These are phyloP conservation scores for Sebastolobus altivelis DNA, from an alignment of 2,797 vertebrate species.

Conservation along the genomic window DNA sequence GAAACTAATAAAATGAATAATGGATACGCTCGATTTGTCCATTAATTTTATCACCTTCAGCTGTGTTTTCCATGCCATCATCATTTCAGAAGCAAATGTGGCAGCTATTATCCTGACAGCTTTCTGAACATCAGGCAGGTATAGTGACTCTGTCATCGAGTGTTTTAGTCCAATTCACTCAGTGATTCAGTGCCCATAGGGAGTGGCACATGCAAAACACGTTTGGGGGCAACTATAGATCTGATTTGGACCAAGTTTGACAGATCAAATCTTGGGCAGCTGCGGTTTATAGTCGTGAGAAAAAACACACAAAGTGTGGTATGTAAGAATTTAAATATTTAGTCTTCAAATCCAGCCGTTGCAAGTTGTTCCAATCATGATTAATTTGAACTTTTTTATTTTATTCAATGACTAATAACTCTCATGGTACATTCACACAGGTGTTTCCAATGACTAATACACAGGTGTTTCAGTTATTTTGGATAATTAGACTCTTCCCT, in stretches of 20 bases:
- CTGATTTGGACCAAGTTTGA: background rate
- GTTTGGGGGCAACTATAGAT: background rate
- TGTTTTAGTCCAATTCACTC: background rate
- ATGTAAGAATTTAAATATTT: background rate
- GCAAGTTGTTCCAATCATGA: background rate
- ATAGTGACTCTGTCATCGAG: background rate
- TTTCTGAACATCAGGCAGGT: background rate
- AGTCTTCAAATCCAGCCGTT: background rate
- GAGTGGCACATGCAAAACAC: background rate
- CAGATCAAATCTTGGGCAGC: background rate
- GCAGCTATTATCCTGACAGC: background rate
- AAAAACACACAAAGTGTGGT: background rate
- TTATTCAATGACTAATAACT: background rate
- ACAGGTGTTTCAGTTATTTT: background rate
- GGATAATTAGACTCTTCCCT: background rate
- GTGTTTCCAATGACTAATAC: background rate
- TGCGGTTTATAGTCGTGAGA: background rate
- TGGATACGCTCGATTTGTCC: constrained; percentile 8
- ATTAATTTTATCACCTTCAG: constrained; percentile 3
- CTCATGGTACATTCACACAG: background rate
- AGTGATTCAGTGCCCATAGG: background rate
- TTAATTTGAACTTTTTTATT: background rate
- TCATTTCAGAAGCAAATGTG: background rate
- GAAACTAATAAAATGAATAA: background rate
- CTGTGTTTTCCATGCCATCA: constrained; percentile 5